Evolutionary conservation across 2,113 vertebrate genomes (phyloP).

Genomic region (Gallinago media): DNA sequence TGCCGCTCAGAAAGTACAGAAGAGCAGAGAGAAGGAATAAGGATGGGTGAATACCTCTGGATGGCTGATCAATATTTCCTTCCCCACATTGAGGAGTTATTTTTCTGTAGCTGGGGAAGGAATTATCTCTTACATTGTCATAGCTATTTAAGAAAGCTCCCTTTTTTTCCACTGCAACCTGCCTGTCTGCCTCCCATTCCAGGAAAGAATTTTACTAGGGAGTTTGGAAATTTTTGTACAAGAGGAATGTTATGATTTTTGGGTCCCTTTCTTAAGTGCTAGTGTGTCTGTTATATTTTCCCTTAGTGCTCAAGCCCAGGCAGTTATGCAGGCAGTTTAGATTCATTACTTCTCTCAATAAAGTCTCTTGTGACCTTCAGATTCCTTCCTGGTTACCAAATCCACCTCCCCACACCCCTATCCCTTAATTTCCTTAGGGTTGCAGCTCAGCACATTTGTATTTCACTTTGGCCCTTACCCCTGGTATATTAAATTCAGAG

Average conservation of each 20-base stretch:
- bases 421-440: neutral
- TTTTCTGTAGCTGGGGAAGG: neutral
- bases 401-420: neutral
- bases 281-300: neutral
- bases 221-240: neutral
- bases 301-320: neutral
- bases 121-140: neutral
- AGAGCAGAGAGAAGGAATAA: neutral
- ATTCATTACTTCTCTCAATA: neutral
- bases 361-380: neutral
- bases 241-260: neutral
- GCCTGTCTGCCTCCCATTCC: neutral
- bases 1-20: neutral
- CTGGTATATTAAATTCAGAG: neutral
- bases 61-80: neutral
- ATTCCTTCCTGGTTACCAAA: neutral
- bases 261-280: neutral
- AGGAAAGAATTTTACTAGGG: neutral
- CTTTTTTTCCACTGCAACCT: neutral
- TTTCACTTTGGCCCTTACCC: neutral
- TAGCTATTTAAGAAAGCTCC: neutral
- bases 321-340: neutral
- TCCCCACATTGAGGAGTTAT: neutral
- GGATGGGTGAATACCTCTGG: neutral
- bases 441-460: neutral